These are phyloP conservation scores for Calyptommatus sinebrachiatus DNA, from an alignment of 2,113 vertebrate genomes.

Conservation along the genomic window DNA sequence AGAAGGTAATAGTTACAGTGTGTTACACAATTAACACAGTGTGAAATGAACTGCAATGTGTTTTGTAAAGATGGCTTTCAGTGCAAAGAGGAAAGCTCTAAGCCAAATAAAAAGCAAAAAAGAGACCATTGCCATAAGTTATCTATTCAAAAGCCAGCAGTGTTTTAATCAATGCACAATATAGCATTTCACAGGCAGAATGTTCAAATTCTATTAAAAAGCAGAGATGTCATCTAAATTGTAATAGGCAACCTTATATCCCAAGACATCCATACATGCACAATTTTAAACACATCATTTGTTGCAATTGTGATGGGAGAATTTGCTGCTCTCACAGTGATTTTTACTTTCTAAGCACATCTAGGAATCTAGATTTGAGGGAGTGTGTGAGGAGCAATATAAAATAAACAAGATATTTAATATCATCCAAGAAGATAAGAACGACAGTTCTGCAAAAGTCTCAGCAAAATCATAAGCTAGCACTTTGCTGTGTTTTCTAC, in stretches of 20 bases:
- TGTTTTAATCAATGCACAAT: slow-evolving; percentile 34
- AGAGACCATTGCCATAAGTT: slow-evolving; percentile 26
- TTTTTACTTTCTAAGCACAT: slow-evolving; percentile 31
- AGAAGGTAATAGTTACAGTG: slow-evolving; percentile 75
- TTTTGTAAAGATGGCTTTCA: slow-evolving; percentile 66
- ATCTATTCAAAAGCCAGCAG: slow-evolving; percentile 32
- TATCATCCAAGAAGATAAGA: slow-evolving; percentile 41
- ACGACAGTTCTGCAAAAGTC: neutral
- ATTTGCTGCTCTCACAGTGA: slow-evolving; percentile 36
- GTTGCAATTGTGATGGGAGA: slow-evolving; percentile 36
- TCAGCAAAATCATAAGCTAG: slow-evolving; percentile 24
- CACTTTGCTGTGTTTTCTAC: slow-evolving; percentile 39
- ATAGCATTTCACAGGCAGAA: slow-evolving; percentile 17
- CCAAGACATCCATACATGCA: neutral
- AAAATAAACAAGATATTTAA: slow-evolving; percentile 31
- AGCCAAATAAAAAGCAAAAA: neutral
- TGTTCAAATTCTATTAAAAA: slow-evolving; percentile 23
- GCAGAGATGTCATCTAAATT: slow-evolving; percentile 37
- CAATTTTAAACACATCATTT: slow-evolving; percentile 16
- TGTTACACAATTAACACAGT: slow-evolving; percentile 74
- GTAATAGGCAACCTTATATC: neutral
- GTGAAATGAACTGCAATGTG: slow-evolving; percentile 74
- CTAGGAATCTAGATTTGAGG: slow-evolving; percentile 27
- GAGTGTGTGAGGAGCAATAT: neutral
- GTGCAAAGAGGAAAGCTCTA: slow-evolving; percentile 46